Conservation (phyloP, 1,140 invertebrate genomes). For the Polypedilum pembai region DNA sequence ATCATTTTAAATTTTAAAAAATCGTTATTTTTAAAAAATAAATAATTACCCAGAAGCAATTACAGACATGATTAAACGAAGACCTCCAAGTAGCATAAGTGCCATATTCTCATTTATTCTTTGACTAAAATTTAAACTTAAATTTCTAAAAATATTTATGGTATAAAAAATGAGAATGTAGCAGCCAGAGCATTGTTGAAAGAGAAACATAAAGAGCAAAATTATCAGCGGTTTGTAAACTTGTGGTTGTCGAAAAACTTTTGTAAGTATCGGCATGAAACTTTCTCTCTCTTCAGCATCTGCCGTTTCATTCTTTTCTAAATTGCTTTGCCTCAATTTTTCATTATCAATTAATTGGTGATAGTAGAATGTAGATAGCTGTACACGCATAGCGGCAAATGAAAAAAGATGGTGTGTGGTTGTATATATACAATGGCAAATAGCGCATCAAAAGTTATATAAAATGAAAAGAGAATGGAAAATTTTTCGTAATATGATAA, state of each 20-base stretch:
- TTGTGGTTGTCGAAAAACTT: conserved; percentile 4
- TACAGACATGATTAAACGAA: conserved; percentile 48
- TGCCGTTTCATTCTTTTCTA: neutral
- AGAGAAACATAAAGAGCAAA: conserved; percentile 46
- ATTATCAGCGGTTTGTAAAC: conserved; percentile 48
- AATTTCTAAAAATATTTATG: conserved; percentile 48
- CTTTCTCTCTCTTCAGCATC: neutral
- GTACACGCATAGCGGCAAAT: conserved; percentile 33
- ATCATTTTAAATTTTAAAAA: neutral
- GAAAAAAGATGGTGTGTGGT: too few relatives aligned
- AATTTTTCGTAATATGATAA: neutral
- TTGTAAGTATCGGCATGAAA: neutral
- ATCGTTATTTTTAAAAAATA: neutral
- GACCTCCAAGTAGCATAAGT: conserved; percentile 46
- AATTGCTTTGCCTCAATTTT: neutral
- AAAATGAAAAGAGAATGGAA: neutral
- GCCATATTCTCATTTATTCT: conserved; percentile 45
- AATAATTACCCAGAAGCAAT: conserved; percentile 38
- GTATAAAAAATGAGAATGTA: conserved; percentile 65
- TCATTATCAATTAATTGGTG: conserved; percentile 18
- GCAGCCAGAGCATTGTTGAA: conserved; percentile 52
- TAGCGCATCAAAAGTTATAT: neutral
- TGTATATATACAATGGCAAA: too few relatives aligned
- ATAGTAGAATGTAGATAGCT: conserved; percentile 38
- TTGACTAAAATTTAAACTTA: conserved; percentile 44